These are phyloP conservation scores for Lepus europaeus DNA, from an alignment of 2,113 vertebrate species.

Conservation along the genomic window DNA sequence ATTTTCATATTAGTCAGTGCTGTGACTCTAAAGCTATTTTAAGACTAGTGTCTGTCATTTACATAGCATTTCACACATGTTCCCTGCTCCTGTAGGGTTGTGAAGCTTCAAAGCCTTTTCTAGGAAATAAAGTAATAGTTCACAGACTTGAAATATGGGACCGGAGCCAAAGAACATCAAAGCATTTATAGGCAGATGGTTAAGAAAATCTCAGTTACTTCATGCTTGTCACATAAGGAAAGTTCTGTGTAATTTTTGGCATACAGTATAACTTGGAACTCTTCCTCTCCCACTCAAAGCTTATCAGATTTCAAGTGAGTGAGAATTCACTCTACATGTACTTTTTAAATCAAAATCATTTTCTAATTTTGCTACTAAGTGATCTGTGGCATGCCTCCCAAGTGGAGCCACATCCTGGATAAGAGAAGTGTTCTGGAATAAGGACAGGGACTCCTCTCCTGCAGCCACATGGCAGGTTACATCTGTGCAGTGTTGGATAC, in stretches of 20 bases:
- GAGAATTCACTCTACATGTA: not conserved
- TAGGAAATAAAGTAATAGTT: conserved; percentile 46
- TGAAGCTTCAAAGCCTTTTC: conserved; percentile 40
- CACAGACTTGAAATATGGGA: not conserved
- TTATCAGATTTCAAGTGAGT: not conserved
- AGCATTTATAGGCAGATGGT: not conserved
- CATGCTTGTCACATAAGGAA: not conserved
- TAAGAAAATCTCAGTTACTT: not conserved
- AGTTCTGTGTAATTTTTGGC: not conserved
- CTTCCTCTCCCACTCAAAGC: conserved; percentile 33
- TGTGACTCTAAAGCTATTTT: not conserved
- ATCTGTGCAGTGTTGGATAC: not conserved
- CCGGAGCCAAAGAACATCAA: not conserved
- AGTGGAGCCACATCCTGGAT: not conserved
- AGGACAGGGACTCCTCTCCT: not conserved
- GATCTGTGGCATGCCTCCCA: not conserved
- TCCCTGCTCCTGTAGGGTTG: not conserved
- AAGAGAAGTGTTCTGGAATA: not conserved
- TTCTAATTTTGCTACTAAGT: not conserved
- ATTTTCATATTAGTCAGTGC: not conserved
- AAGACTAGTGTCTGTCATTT: not conserved
- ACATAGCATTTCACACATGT: not conserved
- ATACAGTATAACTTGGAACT: not conserved
- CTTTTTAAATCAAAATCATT: not conserved
- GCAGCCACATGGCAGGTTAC: not conserved